Evolutionary conservation across 2,113 vertebrate species (phyloP).

Genomic region (Macroglossus sobrinus): DNA sequence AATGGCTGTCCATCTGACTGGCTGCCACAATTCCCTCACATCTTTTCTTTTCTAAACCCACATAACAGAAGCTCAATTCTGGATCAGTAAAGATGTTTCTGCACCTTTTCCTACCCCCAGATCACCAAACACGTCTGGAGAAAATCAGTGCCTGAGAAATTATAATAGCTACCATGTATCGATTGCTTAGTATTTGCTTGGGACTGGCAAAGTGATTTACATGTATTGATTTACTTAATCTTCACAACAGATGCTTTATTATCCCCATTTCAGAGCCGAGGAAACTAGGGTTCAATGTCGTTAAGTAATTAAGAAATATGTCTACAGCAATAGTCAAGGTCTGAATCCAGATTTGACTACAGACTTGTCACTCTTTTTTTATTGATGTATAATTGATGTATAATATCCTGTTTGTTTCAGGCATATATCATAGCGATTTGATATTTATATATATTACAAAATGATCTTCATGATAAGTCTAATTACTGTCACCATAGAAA

Average conservation of each 20-base stretch:
- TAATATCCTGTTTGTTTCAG: neutral
- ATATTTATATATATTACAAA: neutral
- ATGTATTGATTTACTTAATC: conserved; percentile 32
- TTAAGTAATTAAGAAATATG: conserved; percentile 27
- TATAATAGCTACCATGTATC: neutral
- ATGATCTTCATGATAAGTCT: neutral
- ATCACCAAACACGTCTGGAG: neutral
- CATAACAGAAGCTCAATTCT: neutral
- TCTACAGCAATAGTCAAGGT: neutral
- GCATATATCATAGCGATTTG: neutral
- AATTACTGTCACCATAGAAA: neutral
- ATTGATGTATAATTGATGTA: neutral
- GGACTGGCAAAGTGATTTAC: conserved; percentile 24
- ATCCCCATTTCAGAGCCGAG: conserved; percentile 15
- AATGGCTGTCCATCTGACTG: neutral
- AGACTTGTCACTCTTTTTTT: neutral
- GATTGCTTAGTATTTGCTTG: neutral
- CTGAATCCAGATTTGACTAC: neutral
- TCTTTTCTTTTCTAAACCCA: neutral
- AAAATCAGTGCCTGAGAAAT: conserved; percentile 20
- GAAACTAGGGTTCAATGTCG: conserved; percentile 28
- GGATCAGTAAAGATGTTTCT: neutral
- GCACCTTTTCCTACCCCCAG: neutral
- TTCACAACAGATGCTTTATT: neutral
- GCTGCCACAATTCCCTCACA: neutral